Conservation (phyloP, 2,888 invertebrate genomes). For the Megaustenia siamemsis region DNA sequence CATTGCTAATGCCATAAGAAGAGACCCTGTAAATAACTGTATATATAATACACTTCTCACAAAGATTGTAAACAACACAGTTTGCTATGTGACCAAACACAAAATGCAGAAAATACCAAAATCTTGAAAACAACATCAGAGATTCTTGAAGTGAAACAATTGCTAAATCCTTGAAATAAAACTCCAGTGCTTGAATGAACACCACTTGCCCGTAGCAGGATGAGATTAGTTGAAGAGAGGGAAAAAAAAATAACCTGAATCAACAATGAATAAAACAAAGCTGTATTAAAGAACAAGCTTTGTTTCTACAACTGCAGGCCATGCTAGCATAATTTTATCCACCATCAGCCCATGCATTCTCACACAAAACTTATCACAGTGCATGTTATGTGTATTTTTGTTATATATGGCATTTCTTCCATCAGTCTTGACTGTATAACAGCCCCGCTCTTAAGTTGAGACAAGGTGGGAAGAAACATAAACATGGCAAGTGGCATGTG, state of each 20-base stretch:
- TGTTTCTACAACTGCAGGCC: neutral
- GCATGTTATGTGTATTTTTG: neutral
- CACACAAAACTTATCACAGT: neutral
- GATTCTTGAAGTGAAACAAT: neutral
- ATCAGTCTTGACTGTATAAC: neutral
- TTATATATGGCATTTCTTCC: neutral
- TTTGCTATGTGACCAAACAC: too few relatives aligned
- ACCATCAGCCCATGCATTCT: neutral
- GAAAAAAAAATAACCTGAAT: neutral
- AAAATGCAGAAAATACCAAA: too few relatives aligned
- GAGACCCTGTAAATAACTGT: too few relatives aligned
- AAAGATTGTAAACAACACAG: too few relatives aligned
- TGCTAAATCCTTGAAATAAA: neutral
- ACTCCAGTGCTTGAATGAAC: too few relatives aligned
- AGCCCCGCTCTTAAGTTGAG: neutral
- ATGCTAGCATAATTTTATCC: neutral
- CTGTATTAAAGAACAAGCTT: neutral
- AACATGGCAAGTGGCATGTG: neutral
- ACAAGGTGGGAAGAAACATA: neutral
- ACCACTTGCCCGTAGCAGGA: too few relatives aligned
- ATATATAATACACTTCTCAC: too few relatives aligned
- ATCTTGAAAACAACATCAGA: neutral
- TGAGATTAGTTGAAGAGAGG: too few relatives aligned
- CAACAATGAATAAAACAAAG: neutral
- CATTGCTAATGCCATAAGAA: too few relatives aligned